Evolutionary conservation across 2,113 vertebrate species (phyloP), one percentile per base, ranked within the genome.

Genomic region (Uropsilus gracilis): DNA sequence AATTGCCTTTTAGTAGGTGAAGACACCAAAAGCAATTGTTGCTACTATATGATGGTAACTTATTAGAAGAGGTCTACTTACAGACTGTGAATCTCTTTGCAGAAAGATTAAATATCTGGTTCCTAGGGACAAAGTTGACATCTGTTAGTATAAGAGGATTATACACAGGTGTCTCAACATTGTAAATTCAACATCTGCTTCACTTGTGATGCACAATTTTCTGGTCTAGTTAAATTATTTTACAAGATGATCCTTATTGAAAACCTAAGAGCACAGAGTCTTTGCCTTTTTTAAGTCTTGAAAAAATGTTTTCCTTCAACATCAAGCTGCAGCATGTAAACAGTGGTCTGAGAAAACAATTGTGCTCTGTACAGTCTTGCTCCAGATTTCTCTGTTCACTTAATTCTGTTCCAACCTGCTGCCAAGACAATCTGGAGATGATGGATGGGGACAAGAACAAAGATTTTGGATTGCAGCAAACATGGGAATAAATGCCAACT

Each of bases 171-270:
- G 53, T 84, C n/a, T 46, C 64, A 14, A 8, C 55, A 26, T 64
- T 89, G 5, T 83, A 76, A 95, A 93, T 48, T 86, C 46, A 93
- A 37, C 78, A 90, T 64, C 78, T 96, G 91, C 44, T 83, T 75
- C n/a, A 50, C 46, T 86, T 86, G 24, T 61, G 18, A 75, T 78
- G 18, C 83, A 82, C 37, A 64, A 53, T 4, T 24, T 83, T 76
- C 63, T 73, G 28, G 57, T 53, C 94, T 42, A 78, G n/a, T 37
- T 85, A 72, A 93, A 76, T 80, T 93, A 14, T 91, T 80, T 77
- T 87, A 61, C 24, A 73, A 63, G 20, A 93, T 66, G n/a, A 66
- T 95, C 18, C 14, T 80, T 44, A 86, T 10, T 78, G 68, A 92
- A 96, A 94, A 93, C 6, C 26, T 50, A 89, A 44, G 30, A 75